Percentiles rank a stretch among this genome's conserved stretches.
Evolutionary conservation across 2,888 invertebrate genomes (phyloP).

Genomic region (Acrobasis consociella): DNA sequence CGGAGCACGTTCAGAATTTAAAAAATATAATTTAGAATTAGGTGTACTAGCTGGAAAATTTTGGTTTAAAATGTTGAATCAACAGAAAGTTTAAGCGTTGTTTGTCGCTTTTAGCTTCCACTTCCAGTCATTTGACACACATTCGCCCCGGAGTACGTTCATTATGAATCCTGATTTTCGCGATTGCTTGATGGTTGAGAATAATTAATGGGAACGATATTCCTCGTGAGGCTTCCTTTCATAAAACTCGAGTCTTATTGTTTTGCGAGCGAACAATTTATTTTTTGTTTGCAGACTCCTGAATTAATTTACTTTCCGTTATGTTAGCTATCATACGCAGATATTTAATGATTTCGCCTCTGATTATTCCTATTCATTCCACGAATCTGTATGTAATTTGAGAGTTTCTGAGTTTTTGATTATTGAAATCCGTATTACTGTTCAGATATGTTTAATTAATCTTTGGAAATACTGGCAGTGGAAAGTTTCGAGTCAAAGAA

Average conservation of each 20-base stretch:
- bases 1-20: conserved; percentile 32
- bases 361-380: conserved; percentile 23
- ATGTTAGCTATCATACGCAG: conserved; percentile 67
- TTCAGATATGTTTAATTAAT: conserved; percentile 24
- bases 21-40: conserved; percentile 8
- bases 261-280: conserved; percentile 51
- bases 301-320: conserved; percentile 68
- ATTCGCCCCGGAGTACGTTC: conserved; percentile 33
- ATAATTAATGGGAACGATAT: conserved; percentile 66
- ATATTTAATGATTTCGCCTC: conserved; percentile 55
- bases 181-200: conserved; percentile 57
- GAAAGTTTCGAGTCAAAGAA: too few relatives aligned
- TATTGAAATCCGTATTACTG: conserved; percentile 39
- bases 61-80: neutral
- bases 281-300: conserved; percentile 64
- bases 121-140: conserved; percentile 20
- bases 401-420: conserved; percentile 39
- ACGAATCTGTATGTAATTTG: conserved; percentile 31
- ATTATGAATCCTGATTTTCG: conserved; percentile 44
- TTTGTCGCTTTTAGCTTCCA: conserved; percentile 20
- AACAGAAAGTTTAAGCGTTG: conserved; percentile 4
- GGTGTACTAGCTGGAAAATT: conserved; percentile 7
- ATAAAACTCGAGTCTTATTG: conserved; percentile 59
- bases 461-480: too few relatives aligned
- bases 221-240: conserved; percentile 59